A percentile compares a stretch with the other conserved stretches of the same genome.
Evolutionary conservation across 2,797 vertebrate species (phyloP).

Genomic region (Acropternis orthonyx): DNA sequence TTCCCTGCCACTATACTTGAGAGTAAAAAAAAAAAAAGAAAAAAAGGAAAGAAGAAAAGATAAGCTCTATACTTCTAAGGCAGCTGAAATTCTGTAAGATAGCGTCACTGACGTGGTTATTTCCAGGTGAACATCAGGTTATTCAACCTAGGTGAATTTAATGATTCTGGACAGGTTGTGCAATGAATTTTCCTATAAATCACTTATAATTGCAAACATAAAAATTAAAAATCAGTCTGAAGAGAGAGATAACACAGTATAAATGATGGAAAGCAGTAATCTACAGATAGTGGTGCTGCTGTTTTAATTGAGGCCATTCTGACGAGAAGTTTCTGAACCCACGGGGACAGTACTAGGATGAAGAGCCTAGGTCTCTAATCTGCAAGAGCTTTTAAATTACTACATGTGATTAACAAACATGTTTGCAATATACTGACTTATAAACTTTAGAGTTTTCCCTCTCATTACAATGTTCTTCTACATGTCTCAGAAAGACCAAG

Average conservation of each 20-base stretch:
- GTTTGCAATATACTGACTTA: neutral
- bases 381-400: slow-evolving; percentile 27
- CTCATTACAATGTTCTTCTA: neutral
- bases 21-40: neutral
- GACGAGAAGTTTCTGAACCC: slow-evolving; percentile 71
- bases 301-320: slow-evolving; percentile 77
- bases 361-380: slow-evolving; percentile 2
- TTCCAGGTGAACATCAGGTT: slow-evolving; percentile 86
- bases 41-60: neutral
- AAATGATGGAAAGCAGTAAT: slow-evolving; percentile 79
- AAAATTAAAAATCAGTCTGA: slow-evolving; percentile 87
- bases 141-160: slow-evolving; percentile 90
- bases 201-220: slow-evolving; percentile 83
- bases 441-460: neutral
- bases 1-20: slow-evolving; percentile 20
- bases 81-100: slow-evolving; percentile 71
- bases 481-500: neutral
- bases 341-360: slow-evolving; percentile 2
- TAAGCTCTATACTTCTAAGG: slow-evolving; percentile 53
- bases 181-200: slow-evolving; percentile 88
- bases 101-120: slow-evolving; percentile 76
- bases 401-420: neutral
- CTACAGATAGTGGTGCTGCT: slow-evolving; percentile 69
- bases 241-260: slow-evolving; percentile 82
- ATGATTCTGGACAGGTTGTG: slow-evolving; percentile 85